Evolutionary conservation across 2,113 vertebrate genomes (phyloP), one percentile per base, ranked within the genome.

Genomic region (Xiphophorus hellerii): DNA sequence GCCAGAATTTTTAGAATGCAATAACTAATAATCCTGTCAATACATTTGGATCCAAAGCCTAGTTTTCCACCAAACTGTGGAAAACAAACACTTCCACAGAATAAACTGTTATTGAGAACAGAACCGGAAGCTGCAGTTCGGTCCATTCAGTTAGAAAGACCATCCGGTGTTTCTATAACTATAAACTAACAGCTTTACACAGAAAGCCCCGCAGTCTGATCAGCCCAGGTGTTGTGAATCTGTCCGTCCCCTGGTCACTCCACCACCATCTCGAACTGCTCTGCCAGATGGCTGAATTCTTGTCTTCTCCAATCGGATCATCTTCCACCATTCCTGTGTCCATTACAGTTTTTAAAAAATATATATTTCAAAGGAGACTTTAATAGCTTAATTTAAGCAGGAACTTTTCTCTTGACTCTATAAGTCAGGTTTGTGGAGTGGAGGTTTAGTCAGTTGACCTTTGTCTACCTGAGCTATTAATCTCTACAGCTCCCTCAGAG

Each of bases 201-300:
- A 48, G 44, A 48, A 20, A 4, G 14, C 5, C 44, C 44, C 44
- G 17, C 44, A 20, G 44, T 14, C 25, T 15, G 42, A 12, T 0
- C 42, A 69, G 25, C 30, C 20, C 20, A 9, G 13, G 6, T 35
- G 12, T 28, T n/a, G 5, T 11, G n/a, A 4, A n/a, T 33, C 13
- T 15, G 25, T 61, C 31, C 33, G 11, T 33, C 22, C 28, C 6
- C 51, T 2, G 22, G 4, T 74, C 84, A 98, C 90, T 98, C 97
- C 90, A 97, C 95, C 15, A 96, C 69, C 77, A 98, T 83, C 69
- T 96, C 93, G 73, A 98, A 98, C 66, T 81, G 87, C 84, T 97
- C 96, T 0, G 22, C 22, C 51, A 54, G 7, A 22, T 54, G 22
- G 51, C 8, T 54, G 51, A 22, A 22, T 54, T 54, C 22, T 25